These are phyloP conservation scores for Eurystomus glaucurus DNA, from an alignment of 2,797 vertebrate genomes.

Conservation along the genomic window DNA sequence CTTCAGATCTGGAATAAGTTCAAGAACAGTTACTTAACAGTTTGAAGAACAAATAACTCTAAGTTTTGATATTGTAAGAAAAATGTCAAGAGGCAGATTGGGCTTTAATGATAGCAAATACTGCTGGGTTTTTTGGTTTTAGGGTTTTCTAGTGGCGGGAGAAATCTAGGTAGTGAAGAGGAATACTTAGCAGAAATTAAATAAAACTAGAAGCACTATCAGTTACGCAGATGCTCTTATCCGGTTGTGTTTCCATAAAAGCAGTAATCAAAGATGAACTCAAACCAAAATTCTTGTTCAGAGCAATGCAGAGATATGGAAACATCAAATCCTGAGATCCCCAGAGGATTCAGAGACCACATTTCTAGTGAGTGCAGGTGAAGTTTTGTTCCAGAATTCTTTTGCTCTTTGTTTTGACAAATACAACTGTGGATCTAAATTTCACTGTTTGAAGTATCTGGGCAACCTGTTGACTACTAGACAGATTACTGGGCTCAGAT, in stretches of 20 bases:
- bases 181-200: background rate
- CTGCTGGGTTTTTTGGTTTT: background rate
- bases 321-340: background rate
- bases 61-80: background rate
- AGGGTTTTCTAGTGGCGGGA: background rate
- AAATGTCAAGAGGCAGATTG: background rate
- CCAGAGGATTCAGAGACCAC: background rate
- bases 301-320: background rate
- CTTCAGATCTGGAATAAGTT: constrained; percentile 37
- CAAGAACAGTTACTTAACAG: constrained; percentile 71
- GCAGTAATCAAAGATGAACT: background rate
- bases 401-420: background rate
- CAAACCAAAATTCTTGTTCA: background rate
- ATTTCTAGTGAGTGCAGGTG: background rate
- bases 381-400: background rate
- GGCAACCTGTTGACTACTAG: background rate
- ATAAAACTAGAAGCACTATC: background rate
- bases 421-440: background rate
- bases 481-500: background rate
- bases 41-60: background rate
- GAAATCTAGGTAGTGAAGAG: background rate
- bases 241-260: background rate
- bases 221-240: background rate
- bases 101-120: background rate
- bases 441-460: background rate